Evolutionary conservation across 1,140 invertebrate genomes (phyloP), one percentile per base, ranked within the genome.

Genomic region (Trichomalopsis sarcophagae): DNA sequence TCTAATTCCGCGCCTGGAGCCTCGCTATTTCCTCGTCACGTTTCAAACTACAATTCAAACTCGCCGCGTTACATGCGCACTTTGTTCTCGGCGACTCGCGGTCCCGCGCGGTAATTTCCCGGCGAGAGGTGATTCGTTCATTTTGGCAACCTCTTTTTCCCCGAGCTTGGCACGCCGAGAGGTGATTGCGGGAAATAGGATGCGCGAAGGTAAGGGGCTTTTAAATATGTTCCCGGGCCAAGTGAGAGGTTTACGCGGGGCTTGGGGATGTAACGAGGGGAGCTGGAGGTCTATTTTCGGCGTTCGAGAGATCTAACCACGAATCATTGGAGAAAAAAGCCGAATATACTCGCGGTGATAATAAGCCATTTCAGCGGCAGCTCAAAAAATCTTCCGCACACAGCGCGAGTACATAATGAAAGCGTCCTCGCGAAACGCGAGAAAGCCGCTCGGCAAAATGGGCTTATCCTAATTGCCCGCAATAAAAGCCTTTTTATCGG

Each of bases 401-500:
- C 40, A 44, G 6, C 40, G 23, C 50, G 21, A 44, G 11, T 21
- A 50, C 79, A 11, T 73, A 81, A 81, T 81, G 33, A 81, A 81
- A 81, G 68, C 44, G 27, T 14, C 21, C 36, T 68, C 1, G 40
- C 1, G 40, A 21, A 77, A 62, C 55, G 27, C n/a, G 21, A 33
- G 17, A 27, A n/a, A 66, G 80, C 9, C 7, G 27, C 27, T 27
- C 27, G 44, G 27, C 21, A 44, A 50, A 36, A 36, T 23, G 77
- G 81, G 84, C 87, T 88, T 88, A 88, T 88, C 87, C 86, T 88
- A 88, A 88, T 88, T 87, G 86, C 85, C n/a, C 84, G 84, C 78
- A 87, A 88, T 87, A 87, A 86, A 87, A 85, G 84, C 62, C 55
- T 87, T 88, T 87, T 88, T 88, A 86, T 88, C 77, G 82, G 33